Conservation (phyloP, 2,888 invertebrate genomes). For the Chymomyza procnemis region DNA sequence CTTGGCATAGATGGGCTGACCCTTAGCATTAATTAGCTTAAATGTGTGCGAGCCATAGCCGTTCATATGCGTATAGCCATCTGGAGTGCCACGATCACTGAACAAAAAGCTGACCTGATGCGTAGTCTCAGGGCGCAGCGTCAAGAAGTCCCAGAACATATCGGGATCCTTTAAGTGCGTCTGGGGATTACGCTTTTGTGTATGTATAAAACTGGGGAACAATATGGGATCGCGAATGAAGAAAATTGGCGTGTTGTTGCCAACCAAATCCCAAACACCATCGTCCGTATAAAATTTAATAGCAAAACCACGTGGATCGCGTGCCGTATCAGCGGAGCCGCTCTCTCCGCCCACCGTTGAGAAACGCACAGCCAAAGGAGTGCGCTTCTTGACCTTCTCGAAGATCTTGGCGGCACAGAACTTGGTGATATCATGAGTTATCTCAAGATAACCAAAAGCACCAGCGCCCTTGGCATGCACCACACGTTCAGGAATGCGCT, state of each 20-base stretch:
- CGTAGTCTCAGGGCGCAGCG: slow-evolving; percentile 90
- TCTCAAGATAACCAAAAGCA: slow-evolving; percentile 92
- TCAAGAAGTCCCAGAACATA: slow-evolving; percentile 98
- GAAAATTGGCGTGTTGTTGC: slow-evolving; percentile 95
- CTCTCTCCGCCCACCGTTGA: slow-evolving; percentile 94
- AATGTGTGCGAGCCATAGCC: slow-evolving; percentile 97
- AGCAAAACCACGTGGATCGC: slow-evolving; percentile 95
- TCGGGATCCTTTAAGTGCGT: slow-evolving; percentile 94
- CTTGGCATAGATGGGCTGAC: slow-evolving; percentile 90
- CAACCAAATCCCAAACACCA: slow-evolving; percentile 95
- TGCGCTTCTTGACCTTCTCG: slow-evolving; percentile 86
- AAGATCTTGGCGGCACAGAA: slow-evolving; percentile 90
- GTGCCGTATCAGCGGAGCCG: slow-evolving; percentile 93
- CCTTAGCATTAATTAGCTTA: slow-evolving; percentile 89
- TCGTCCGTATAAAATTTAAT: slow-evolving; percentile 96
- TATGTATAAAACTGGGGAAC: slow-evolving; percentile 97
- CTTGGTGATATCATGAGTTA: slow-evolving; percentile 90
- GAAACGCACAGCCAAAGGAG: slow-evolving; percentile 88
- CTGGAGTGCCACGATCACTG: slow-evolving; percentile 94
- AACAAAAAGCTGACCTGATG: slow-evolving; percentile 93
- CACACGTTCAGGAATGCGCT: slow-evolving; percentile 96
- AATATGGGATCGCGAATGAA: slow-evolving; percentile 93
- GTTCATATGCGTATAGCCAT: slow-evolving; percentile 95
- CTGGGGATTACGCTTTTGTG: slow-evolving; percentile 96
- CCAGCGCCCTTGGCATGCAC: slow-evolving; percentile 97